Evolutionary conservation across 1,140 invertebrate species (phyloP).

Genomic region (Drosophila leontia): DNA sequence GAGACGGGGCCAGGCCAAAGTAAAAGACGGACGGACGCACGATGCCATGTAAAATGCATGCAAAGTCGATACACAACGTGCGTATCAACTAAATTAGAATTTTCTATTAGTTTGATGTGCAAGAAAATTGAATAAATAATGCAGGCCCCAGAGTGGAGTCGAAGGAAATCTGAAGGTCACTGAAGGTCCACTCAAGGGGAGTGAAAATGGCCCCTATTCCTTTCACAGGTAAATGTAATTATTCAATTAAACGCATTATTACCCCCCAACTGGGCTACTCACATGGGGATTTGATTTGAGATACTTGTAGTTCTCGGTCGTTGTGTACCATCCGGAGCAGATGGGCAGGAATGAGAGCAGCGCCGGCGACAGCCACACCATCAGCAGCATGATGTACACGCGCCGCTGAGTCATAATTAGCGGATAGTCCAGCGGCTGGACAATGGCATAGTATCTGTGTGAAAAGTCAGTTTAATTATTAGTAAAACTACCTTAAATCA

Average conservation of each 20-base stretch:
- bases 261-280: constrained; percentile 45
- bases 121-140: constrained; percentile 72
- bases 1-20: constrained; percentile 35
- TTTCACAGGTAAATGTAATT: constrained; percentile 17
- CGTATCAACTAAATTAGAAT: constrained; percentile 59
- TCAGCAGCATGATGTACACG: constrained; percentile 91
- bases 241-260: constrained; percentile 22
- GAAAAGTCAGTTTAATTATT: background rate
- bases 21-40: constrained; percentile 19
- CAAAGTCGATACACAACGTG: constrained; percentile 45
- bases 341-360: constrained; percentile 97
- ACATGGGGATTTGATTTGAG: constrained; percentile 90
- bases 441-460: constrained; percentile 93
- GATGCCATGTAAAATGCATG: constrained; percentile 58
- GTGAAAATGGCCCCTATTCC: background rate
- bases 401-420: constrained; percentile 93
- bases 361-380: constrained; percentile 96
- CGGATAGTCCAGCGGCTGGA: constrained; percentile 95
- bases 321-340: constrained; percentile 97
- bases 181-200: background rate
- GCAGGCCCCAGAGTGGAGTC: constrained; percentile 14
- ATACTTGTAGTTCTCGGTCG: constrained; percentile 90
- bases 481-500: background rate
- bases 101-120: constrained; percentile 66
- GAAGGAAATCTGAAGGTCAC: constrained; percentile 22